These are phyloP conservation scores for Sander lucioperca DNA, from an alignment of 2,113 vertebrate species.

Conservation along the genomic window DNA sequence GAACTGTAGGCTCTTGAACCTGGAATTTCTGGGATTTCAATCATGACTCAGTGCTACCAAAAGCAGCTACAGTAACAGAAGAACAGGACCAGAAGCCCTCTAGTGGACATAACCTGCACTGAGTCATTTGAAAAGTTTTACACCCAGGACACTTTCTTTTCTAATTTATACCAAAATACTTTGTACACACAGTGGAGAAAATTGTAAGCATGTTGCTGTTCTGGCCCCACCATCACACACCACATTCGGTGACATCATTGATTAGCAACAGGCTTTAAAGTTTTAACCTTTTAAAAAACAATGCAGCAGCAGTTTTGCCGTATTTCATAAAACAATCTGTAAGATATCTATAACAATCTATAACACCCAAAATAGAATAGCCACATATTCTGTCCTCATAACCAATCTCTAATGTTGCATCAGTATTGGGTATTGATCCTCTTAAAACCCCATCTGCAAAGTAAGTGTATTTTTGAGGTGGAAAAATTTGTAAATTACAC, in stretches of 20 bases:
- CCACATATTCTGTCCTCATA: not conserved
- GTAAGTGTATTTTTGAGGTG: not conserved
- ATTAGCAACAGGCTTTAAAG: not conserved
- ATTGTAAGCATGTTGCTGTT: not conserved
- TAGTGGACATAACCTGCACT: not conserved
- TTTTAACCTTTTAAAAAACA: not conserved
- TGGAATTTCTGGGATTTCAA: not conserved
- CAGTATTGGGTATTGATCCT: not conserved
- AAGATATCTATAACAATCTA: no score
- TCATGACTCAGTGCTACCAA: not conserved
- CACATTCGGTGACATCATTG: not conserved
- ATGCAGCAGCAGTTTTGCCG: not conserved
- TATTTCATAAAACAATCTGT: no score
- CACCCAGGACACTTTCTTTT: not conserved
- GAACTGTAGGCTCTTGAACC: not conserved
- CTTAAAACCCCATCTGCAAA: not conserved
- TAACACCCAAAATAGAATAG: not conserved
- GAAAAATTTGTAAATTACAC: not conserved
- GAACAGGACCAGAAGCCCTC: not conserved
- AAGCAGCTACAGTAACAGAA: not conserved
- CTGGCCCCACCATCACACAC: not conserved
- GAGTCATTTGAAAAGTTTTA: not conserved
- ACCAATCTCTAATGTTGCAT: not conserved
- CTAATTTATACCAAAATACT: not conserved
- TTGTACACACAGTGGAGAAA: not conserved